These are phyloP conservation scores for Sepiola atlantica DNA, from an alignment of 2,888 invertebrate genomes.

Conservation along the genomic window DNA sequence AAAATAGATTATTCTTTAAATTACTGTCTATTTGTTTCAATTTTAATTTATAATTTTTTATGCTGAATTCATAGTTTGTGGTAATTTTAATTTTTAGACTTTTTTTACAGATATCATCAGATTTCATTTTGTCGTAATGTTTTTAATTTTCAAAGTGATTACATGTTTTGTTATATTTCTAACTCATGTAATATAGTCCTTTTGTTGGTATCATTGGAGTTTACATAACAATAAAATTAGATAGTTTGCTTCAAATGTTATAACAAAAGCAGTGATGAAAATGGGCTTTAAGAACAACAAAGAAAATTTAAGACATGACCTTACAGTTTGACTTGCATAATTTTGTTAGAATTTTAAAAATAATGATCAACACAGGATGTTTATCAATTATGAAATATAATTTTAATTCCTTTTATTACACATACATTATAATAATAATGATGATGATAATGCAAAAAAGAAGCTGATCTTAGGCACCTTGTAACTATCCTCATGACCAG, in stretches of 20 bases:
- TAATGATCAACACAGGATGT: too few relatives aligned
- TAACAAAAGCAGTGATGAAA: background rate
- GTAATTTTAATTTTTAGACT: background rate
- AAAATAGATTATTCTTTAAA: background rate
- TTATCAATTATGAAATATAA: too few relatives aligned
- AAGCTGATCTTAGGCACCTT: too few relatives aligned
- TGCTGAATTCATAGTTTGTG: background rate
- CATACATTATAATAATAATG: too few relatives aligned
- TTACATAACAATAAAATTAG: background rate
- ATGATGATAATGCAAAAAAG: too few relatives aligned
- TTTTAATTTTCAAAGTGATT: slow-evolving; percentile 42
- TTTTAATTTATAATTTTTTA: background rate
- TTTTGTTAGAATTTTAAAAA: too few relatives aligned
- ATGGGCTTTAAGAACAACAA: background rate
- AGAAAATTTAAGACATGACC: background rate
- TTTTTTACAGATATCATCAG: slow-evolving; percentile 1
- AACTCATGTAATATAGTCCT: background rate
- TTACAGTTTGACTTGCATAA: too few relatives aligned
- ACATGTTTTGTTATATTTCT: background rate
- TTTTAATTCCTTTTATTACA: too few relatives aligned
- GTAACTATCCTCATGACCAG: too few relatives aligned
- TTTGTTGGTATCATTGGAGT: background rate
- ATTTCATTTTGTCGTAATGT: slow-evolving; percentile 42
- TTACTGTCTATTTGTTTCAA: background rate
- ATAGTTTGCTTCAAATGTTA: background rate